These are phyloP conservation scores for Naso thynnoides DNA, from an alignment of 2,797 vertebrate species.

Conservation along the genomic window DNA sequence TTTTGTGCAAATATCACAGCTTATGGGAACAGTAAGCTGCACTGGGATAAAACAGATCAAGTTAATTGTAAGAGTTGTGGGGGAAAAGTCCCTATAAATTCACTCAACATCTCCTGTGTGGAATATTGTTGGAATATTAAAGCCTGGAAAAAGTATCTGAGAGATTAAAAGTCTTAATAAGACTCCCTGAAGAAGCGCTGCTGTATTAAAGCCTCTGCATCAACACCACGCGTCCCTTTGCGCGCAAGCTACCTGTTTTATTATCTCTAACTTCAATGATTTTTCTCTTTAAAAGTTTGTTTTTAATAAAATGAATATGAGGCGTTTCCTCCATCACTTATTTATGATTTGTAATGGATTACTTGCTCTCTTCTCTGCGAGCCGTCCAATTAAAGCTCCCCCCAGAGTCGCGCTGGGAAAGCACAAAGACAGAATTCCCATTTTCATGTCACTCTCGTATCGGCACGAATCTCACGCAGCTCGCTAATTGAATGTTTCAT, in stretches of 20 bases:
- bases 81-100: neutral
- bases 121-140: neutral
- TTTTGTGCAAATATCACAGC: neutral
- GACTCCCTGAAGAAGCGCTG: neutral
- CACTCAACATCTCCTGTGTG: neutral
- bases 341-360: slow-evolving; percentile 30
- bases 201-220: neutral
- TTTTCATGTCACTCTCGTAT: slow-evolving; percentile 29
- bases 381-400: neutral
- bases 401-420: slow-evolving; percentile 2
- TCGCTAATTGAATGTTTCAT: slow-evolving; percentile 63
- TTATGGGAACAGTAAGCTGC: neutral
- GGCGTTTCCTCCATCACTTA: neutral
- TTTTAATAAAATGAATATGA: slow-evolving; percentile 40
- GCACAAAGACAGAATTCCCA: slow-evolving; percentile 27
- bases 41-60: neutral
- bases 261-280: neutral
- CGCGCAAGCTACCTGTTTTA: neutral
- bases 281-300: neutral
- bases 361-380: neutral
- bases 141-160: neutral
- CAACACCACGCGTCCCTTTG: neutral
- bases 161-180: neutral
- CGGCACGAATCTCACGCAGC: slow-evolving; percentile 32
- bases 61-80: neutral